Percentiles rank a stretch among this genome's conserved stretches.
phyloP scores from a whole-genome alignment of 2,888 invertebrate species.

The Lingula anatina region DNA sequence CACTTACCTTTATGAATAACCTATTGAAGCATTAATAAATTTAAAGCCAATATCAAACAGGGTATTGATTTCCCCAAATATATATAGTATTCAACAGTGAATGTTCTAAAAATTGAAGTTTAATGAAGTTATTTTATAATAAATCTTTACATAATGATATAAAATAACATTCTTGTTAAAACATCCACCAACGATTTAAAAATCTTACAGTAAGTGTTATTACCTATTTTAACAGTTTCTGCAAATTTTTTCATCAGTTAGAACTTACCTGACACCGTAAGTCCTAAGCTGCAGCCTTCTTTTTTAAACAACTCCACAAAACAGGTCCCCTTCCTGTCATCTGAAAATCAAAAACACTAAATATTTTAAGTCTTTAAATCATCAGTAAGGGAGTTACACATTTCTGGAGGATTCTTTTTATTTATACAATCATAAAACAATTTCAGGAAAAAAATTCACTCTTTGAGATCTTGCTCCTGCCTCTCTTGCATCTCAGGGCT shows the following conservation, averaged over 20 bases:
- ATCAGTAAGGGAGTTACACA: too few relatives aligned
- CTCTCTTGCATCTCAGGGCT: too few relatives aligned
- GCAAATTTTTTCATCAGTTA: neutral
- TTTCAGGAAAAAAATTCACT: too few relatives aligned
- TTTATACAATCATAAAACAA: too few relatives aligned
- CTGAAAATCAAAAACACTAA: slow-evolving; percentile 10
- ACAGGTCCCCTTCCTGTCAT: slow-evolving; percentile 26
- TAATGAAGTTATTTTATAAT: neutral
- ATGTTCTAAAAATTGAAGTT: neutral
- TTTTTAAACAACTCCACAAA: slow-evolving; percentile 34
- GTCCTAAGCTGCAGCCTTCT: slow-evolving; percentile 38
- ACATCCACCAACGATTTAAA: neutral
- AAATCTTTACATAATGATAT: neutral
- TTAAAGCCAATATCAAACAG: too few relatives aligned
- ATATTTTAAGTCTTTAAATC: too few relatives aligned
- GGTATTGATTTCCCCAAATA: too few relatives aligned
- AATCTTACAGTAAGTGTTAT: too few relatives aligned
- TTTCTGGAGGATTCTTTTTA: too few relatives aligned
- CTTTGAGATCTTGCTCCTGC: too few relatives aligned
- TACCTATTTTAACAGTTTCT: neutral
- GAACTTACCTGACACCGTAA: slow-evolving; percentile 35
- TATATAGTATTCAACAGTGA: neutral
- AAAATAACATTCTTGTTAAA: neutral
- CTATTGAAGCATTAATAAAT: too few relatives aligned
- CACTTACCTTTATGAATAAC: too few relatives aligned